Evolutionary conservation across 92 coral and sea anemone species (phyloP).

Genomic region (Zoanthus gigantus): DNA sequence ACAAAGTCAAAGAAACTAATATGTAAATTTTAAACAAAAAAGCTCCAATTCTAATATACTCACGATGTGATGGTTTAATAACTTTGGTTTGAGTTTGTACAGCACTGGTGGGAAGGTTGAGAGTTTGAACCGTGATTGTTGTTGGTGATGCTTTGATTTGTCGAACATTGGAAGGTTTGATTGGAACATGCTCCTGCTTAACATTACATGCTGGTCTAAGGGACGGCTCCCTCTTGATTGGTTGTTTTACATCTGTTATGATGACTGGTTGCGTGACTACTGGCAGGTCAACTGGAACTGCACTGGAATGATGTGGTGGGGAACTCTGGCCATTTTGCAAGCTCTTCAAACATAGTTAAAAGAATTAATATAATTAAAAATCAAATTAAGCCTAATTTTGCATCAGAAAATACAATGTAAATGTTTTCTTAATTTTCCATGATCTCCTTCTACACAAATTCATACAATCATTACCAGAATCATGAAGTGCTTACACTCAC

Average conservation of each 20-base stretch:
- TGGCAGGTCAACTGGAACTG: slow-evolving; percentile 58
- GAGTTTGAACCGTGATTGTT: slow-evolving; percentile 47
- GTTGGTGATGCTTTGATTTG: slow-evolving; percentile 65
- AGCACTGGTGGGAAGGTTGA: slow-evolving; percentile 37
- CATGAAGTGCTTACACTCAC: no score
- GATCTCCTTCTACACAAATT: no score
- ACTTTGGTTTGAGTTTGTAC: slow-evolving; percentile 7
- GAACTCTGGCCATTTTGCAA: slow-evolving; percentile 79
- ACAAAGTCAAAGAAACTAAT: not conserved
- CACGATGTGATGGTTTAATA: slow-evolving; percentile 6
- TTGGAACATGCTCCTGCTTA: slow-evolving; percentile 73
- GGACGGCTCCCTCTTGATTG: slow-evolving; percentile 74
- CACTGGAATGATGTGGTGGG: slow-evolving; percentile 72
- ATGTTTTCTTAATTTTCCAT: no score
- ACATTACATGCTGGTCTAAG: slow-evolving; percentile 71
- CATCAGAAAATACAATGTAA: not conserved
- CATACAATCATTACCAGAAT: no score
- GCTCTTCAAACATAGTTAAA: slow-evolving; percentile 44
- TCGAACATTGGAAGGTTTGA: slow-evolving; percentile 77
- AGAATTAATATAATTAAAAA: no score
- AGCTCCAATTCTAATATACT: not conserved
- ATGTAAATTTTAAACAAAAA: not conserved
- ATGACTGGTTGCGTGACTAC: slow-evolving; percentile 47
- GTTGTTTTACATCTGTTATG: slow-evolving; percentile 62
- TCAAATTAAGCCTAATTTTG: not conserved